Evolutionary conservation across 2,888 invertebrate species (phyloP).

Genomic region (Bembecia ichneumoniformis): DNA sequence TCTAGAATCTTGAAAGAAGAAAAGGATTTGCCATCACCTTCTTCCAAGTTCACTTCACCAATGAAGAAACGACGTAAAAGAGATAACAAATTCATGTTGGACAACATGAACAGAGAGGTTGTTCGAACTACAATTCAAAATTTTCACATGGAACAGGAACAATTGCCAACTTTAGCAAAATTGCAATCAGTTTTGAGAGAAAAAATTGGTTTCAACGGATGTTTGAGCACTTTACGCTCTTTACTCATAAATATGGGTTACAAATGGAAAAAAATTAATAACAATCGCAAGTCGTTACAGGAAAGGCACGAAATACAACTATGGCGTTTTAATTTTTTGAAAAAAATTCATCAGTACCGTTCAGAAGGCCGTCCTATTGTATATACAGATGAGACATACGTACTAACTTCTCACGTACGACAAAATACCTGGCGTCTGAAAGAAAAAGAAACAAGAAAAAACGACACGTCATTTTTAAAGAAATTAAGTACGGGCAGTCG

Average conservation of each 20-base stretch:
- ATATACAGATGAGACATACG: constrained; percentile 6
- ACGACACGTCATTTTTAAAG: constrained; percentile 9
- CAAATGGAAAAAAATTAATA: constrained; percentile 1
- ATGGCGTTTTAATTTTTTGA: not conserved
- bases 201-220: too few species aligned
- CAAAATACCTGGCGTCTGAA: constrained; percentile 11
- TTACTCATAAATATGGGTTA: constrained; percentile 1
- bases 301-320: not conserved
- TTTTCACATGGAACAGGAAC: constrained; percentile 3
- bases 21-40: constrained; percentile 4
- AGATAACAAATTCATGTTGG: constrained; percentile 1
- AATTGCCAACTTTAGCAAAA: constrained; percentile 4
- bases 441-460: too few species aligned
- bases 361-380: constrained; percentile 1
- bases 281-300: not conserved
- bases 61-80: constrained; percentile 6
- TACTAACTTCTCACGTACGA: constrained; percentile 11
- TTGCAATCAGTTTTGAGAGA: constrained; percentile 2
- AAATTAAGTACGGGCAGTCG: constrained; percentile 11
- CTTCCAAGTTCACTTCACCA: constrained; percentile 6
- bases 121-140: constrained; percentile 3
- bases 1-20: constrained; percentile 1
- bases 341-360: too few species aligned
- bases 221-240: too few species aligned
- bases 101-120: constrained; percentile 1